Base-by-base conservation (phyloP, 2,113 vertebrate genomes). In the Nothobranchius kuhntae region DNA sequence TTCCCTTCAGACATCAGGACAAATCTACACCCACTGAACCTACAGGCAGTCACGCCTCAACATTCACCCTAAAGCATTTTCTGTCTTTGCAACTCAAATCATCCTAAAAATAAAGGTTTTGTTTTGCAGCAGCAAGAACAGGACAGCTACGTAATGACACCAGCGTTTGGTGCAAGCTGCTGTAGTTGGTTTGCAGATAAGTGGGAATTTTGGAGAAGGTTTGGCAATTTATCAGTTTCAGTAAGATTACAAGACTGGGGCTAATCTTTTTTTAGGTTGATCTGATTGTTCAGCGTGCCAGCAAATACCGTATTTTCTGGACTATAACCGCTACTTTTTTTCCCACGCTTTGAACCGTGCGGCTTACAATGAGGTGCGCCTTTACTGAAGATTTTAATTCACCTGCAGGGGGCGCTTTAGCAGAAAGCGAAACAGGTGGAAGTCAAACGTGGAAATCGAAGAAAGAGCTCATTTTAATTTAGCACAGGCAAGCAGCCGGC, bases 201-300 rank as follows among this genome's bases (percentile, higher is more conserved):
- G 30, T 44, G 47, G 36, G 30, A 17, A 35, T 77, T 71, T 15
- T 17, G 3, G 17, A 13, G n/a, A 21, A 14, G 36, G 58, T 26
- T 14, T 50, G 71, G 4, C 17, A 50, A 74, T 78, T 83, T 65
- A 78, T 81, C 68, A 71, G 46, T 64, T 72, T 65, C 42, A 59
- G 65, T 48, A 67, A 59, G 68, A 72, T 65, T 61, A 65, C 44
- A 44, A 42, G 75, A 69, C 11, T 66, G 54, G 8, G 45, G 71
- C 76, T 79, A 74, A 81, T 87, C 76, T 62, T 52, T 68, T 79
- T 11, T 45, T 76, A 77, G 42, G 47, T 36, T 52, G 14, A 78
- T 82, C 45, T 65, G 52, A 85, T 71, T 77, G 58, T 76, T 67
- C 36, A 40, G 51, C 17, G 12, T 26, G 75, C 54, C 60, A 35